Conservation (phyloP, 1,140 invertebrate genomes). For the Cardiocondyla obscurior region DNA sequence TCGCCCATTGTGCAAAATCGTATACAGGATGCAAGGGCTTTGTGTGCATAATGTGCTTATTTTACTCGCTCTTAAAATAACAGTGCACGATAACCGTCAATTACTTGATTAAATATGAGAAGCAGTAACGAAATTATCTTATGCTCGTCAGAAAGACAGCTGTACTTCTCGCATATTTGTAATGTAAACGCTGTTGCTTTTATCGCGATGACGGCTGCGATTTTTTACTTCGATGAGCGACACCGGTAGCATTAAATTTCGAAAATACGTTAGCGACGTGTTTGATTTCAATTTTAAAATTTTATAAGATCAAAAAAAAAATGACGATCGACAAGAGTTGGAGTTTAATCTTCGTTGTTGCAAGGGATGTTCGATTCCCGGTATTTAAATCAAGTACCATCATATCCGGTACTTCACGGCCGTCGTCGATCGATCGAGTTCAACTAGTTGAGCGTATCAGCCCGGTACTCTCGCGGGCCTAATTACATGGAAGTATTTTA, state of each 20-base stretch:
- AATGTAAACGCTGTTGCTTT: not conserved
- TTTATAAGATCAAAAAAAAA: not conserved
- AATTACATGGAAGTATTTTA: constrained; percentile 45
- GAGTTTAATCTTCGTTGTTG: not conserved
- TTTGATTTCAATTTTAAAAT: not conserved
- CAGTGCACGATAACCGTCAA: not conserved
- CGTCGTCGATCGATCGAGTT: constrained; percentile 42
- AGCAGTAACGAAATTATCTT: not conserved
- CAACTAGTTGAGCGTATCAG: constrained; percentile 30
- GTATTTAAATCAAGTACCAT: constrained; percentile 57
- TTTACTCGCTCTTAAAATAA: constrained; percentile 29
- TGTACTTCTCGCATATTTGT: not conserved
- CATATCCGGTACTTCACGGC: constrained; percentile 51
- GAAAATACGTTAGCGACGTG: not conserved
- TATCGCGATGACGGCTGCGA: not conserved
- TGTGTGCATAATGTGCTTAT: constrained; percentile 5
- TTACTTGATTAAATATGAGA: not conserved
- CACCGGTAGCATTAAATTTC: not conserved
- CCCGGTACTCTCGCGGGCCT: constrained; percentile 27
- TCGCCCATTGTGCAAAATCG: constrained; percentile 49
- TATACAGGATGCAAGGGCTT: not conserved
- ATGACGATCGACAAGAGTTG: not conserved
- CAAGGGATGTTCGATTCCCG: not conserved
- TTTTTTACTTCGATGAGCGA: not conserved
- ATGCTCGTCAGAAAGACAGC: not conserved